Evolutionary conservation across 2,113 vertebrate species (phyloP), one percentile per base, ranked within the genome.

Genomic region (Mola mola): DNA sequence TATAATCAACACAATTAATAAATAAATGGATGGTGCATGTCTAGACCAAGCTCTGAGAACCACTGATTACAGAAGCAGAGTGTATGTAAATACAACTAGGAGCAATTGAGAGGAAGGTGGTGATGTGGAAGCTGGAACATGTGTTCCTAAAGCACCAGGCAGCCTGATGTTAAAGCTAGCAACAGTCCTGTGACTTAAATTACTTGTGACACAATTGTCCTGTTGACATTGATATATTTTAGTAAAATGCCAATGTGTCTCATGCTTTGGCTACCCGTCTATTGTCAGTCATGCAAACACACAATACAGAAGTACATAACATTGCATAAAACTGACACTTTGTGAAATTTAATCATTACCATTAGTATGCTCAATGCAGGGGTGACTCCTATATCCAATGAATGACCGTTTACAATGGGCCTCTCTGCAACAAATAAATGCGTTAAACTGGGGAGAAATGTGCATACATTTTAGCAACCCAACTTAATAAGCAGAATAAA

Each of bases 61-160:
- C 47, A 73, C 40, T 38, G 58, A 73, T 64, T 68, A 72, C 22
- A 73, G 41, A 65, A 68, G 55, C 22, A 1, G 4, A 24, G 33
- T n/a, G n/a, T n/a, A n/a, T n/a, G n/a, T n/a, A n/a, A n/a, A n/a
- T n/a, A 29, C 68, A 62, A 37, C 37, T 41, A 47, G 36, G 62
- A 50, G 40, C 46, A 48, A 61, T 38, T 75, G 38, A 63, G 26
- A 44, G 20, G 21, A 16, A 48, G 42, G 65, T 46, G 0, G 15
- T 51, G 46, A 77, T 53, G 72, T 68, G 65, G 52, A 81, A 64
- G 71, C 37, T 36, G 5, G 41, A 57, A 63, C 59, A 57, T 65
- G 76, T 71, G 60, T 50, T 34, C n/a, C 60, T 57, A 40, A 58
- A 74, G 60, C 66, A 52, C 6, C 16, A 0, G 55, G 66, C 55